phyloP scores from a whole-genome alignment of 2,888 invertebrate genomes.

The Drosophila parthenogenetica region DNA sequence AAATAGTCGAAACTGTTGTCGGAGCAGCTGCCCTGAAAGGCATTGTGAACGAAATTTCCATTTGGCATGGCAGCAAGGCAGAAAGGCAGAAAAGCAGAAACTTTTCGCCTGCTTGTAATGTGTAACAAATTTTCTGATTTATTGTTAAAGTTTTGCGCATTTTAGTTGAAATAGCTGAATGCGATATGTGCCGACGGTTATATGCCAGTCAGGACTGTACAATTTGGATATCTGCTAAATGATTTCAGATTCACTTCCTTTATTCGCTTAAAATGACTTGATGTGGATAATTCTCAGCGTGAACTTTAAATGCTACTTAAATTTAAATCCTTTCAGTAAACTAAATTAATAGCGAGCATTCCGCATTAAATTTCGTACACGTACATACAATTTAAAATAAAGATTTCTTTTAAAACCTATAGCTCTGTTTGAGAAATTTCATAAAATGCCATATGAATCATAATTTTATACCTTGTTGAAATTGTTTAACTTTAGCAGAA shows the following conservation, averaged over 20 bases:
- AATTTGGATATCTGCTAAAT: constrained; percentile 16
- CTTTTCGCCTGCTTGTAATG: constrained; percentile 50
- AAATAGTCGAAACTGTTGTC: constrained; percentile 20
- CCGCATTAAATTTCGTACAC: too few relatives aligned
- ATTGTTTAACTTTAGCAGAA: constrained; percentile 28
- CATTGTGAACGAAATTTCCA: constrained; percentile 69
- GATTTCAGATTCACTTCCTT: constrained; percentile 4
- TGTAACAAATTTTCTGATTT: constrained; percentile 67
- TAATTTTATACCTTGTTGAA: constrained; percentile 31
- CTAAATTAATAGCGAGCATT: not conserved
- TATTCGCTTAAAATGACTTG: not conserved
- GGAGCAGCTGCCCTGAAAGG: constrained; percentile 36
- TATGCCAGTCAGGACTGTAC: constrained; percentile 33
- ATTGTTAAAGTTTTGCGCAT: constrained; percentile 66
- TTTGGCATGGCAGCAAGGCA: constrained; percentile 29
- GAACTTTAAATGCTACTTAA: not conserved
- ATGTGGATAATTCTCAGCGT: not conserved
- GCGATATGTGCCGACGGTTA: constrained; percentile 50
- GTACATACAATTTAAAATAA: not conserved
- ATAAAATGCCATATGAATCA: constrained; percentile 42
- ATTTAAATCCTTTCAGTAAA: not conserved
- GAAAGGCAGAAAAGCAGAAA: constrained; percentile 27
- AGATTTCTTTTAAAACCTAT: not conserved
- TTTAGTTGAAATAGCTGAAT: constrained; percentile 57
- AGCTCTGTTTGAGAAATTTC: constrained; percentile 3